Evolutionary conservation across 2,888 invertebrate genomes (phyloP).

Genomic region (Lithophane semibrunnea): DNA sequence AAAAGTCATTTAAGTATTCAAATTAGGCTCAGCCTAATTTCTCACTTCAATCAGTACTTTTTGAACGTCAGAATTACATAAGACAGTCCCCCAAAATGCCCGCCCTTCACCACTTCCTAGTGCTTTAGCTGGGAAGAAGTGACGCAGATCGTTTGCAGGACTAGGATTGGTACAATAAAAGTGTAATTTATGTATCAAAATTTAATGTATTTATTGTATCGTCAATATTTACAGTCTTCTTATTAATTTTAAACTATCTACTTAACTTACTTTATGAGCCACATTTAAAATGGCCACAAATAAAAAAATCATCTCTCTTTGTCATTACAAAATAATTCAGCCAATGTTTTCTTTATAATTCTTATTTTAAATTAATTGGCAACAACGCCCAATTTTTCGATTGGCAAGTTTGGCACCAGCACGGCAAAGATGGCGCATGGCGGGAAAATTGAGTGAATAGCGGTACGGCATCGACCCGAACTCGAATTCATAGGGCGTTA

Average conservation of each 20-base stretch:
- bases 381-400: constrained; percentile 8
- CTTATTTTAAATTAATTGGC: constrained; percentile 18
- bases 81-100: not conserved
- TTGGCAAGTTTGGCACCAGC: constrained; percentile 17
- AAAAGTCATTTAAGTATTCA: too few relatives aligned
- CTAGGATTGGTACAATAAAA: constrained; percentile 28
- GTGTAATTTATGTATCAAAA: constrained; percentile 1
- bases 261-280: constrained; percentile 31
- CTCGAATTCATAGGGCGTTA: not conserved
- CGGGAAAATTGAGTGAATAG: not conserved
- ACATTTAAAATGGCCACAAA: constrained; percentile 25
- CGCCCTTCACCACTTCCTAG: not conserved
- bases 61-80: not conserved
- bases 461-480: not conserved
- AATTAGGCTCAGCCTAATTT: not conserved
- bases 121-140: not conserved
- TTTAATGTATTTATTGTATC: constrained; percentile 26
- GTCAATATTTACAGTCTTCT: constrained; percentile 58
- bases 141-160: not conserved
- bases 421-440: constrained; percentile 20
- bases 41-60: not conserved
- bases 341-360: not conserved
- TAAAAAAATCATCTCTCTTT: constrained; percentile 12
- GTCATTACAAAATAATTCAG: constrained; percentile 20
- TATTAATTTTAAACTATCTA: constrained; percentile 23